phyloP scores from a whole-genome alignment of 2,113 vertebrate genomes.

The Guaruba guarouba region DNA sequence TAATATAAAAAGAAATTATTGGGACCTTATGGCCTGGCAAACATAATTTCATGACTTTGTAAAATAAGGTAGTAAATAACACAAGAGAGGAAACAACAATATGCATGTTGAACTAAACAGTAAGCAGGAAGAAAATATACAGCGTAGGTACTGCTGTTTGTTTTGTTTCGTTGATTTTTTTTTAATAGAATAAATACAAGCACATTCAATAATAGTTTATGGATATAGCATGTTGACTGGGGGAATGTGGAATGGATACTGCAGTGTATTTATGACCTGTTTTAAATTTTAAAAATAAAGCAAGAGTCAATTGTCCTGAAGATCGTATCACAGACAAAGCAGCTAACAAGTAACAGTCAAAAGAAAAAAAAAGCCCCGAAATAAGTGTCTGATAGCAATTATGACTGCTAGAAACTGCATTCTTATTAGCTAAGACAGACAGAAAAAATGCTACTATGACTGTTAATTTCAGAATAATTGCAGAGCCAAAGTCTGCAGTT shows the following conservation, averaged over 20 bases:
- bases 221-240: background rate
- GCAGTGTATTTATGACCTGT: background rate
- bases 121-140: background rate
- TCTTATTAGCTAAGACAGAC: background rate
- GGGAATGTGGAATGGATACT: background rate
- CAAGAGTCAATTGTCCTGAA: background rate
- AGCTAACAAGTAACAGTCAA: background rate
- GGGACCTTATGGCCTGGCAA: background rate
- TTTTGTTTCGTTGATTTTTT: background rate
- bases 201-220: background rate
- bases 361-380: rapidly evolving
- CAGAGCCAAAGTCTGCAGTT: background rate
- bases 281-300: background rate
- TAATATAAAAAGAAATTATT: background rate
- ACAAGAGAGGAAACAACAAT: background rate
- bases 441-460: background rate
- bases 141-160: background rate
- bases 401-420: background rate
- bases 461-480: background rate
- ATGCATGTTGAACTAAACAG: background rate
- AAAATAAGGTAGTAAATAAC: background rate
- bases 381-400: background rate
- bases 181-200: background rate
- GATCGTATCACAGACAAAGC: background rate
- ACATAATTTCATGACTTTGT: background rate